Base-by-base conservation (phyloP, 2,797 vertebrate genomes). In the Spea hammondii region DNA sequence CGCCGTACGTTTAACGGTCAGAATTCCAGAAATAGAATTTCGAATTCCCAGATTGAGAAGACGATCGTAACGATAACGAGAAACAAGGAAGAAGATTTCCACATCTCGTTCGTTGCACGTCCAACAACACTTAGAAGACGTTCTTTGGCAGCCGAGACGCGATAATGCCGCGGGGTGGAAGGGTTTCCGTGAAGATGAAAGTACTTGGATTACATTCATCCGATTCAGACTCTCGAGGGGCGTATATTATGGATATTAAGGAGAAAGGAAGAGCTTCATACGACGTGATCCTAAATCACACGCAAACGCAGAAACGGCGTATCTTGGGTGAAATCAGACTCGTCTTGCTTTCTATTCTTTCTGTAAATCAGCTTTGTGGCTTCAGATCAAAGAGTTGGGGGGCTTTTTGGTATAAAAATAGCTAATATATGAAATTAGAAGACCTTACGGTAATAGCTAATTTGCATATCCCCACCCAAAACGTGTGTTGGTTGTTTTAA, bases 191-290 rank as follows among this genome's bases (percentile, higher is more conserved):
- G 69, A 59, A 67, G 60, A 78, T 83, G 69, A 86, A 86, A 82
- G 70, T 69, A 81, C 60, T 77, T 70, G 74, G 76, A 55, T 80
- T 65, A 70, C 73, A 84, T 85, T 68, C 84, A 60, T 83, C 76
- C 12, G 64, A 80, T 84, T 86, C 83, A 72, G 70, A 80, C 32
- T 79, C 79, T 65, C 70, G 83, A 70, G 74, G 78, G 77, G 67
- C 80, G 84, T 85, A 87, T 83, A 84, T 87, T 75, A 73, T 84
- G 78, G 84, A 86, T 86, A 86, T 80, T 51, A 86, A 86, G 79
- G 86, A 86, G 85, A 82, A 81, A 73, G 85, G 82, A 87, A 83
- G 59, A 55, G 72, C 83, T 64, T 62, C 60, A 68, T 70, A 77
- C 76, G 65, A 83, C 82, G 74, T 84, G 85, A 87, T 83, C 82